Conservation (phyloP, 2,113 vertebrate genomes). For the Mastomys coucha region DNA sequence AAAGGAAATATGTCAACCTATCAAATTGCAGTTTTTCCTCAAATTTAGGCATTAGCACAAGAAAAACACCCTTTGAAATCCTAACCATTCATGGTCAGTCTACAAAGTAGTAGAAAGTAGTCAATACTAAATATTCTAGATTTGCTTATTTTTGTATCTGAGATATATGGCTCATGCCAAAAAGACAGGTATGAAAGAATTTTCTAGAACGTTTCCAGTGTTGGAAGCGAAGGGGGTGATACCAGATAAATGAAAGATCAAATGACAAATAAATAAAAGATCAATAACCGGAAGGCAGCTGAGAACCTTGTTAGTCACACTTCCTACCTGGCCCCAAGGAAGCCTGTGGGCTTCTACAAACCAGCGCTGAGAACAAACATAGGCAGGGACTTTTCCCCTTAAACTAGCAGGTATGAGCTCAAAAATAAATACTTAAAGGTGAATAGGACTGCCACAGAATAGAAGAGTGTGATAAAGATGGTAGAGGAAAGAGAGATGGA, state of each 20-base stretch:
- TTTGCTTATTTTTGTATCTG: neutral
- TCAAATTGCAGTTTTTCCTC: neutral
- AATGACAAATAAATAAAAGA: conserved; percentile 73
- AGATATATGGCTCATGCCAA: neutral
- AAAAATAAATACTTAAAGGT: conserved; percentile 50
- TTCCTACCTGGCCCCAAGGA: conserved; percentile 8
- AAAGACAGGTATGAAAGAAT: neutral
- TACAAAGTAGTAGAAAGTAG: neutral
- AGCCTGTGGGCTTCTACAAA: neutral
- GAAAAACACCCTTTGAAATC: neutral
- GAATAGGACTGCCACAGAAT: neutral
- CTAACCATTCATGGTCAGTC: neutral
- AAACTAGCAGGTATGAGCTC: conserved; percentile 3
- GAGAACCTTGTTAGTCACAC: conserved; percentile 28
- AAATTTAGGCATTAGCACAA: neutral
- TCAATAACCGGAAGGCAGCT: conserved; percentile 65
- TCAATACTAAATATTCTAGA: neutral
- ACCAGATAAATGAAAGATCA: conserved; percentile 76
- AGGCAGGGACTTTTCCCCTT: conserved; percentile 41
- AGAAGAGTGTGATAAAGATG: neutral
- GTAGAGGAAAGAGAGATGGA: neutral
- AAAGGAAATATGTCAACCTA: neutral
- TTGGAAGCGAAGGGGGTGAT: conserved; percentile 32
- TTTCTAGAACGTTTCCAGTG: conserved; percentile 35
- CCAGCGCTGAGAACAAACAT: conserved; percentile 30